Evolutionary conservation across 2,113 vertebrate genomes (phyloP).

Genomic region (Ariopsis seemanni): DNA sequence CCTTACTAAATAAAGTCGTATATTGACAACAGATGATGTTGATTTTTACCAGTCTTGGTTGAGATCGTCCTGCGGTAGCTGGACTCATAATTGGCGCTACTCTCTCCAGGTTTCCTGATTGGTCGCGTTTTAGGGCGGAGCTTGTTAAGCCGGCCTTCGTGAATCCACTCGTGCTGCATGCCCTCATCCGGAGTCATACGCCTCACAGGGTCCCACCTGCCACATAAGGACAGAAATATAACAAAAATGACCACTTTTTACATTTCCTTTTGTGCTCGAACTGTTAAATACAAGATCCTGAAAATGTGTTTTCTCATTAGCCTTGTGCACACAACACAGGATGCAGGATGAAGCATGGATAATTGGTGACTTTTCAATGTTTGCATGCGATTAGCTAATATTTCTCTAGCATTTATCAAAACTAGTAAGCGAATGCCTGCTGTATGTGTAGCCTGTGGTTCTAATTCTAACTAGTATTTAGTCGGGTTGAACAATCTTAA

Average conservation of each 20-base stretch:
- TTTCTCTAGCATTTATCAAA: neutral
- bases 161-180: conserved; percentile 86
- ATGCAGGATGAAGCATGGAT: neutral
- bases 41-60: conserved; percentile 61
- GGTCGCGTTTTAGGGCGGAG: conserved; percentile 64
- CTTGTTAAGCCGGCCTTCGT: conserved; percentile 76
- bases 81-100: conserved; percentile 66
- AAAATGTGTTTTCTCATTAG: neutral
- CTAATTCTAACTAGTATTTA: too few species aligned
- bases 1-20: too few species aligned
- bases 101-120: conserved; percentile 66
- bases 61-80: conserved; percentile 54
- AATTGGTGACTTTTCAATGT: neutral
- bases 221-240: conserved; percentile 1
- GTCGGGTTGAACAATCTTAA: neutral
- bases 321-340: neutral
- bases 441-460: neutral
- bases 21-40: neutral
- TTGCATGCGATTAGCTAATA: neutral
- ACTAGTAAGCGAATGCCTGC: neutral
- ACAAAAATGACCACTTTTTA: neutral
- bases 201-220: conserved; percentile 88
- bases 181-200: conserved; percentile 90
- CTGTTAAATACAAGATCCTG: neutral
- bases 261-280: neutral